Conservation (phyloP, 2,888 invertebrate genomes). For the Cephus pulcher region DNA sequence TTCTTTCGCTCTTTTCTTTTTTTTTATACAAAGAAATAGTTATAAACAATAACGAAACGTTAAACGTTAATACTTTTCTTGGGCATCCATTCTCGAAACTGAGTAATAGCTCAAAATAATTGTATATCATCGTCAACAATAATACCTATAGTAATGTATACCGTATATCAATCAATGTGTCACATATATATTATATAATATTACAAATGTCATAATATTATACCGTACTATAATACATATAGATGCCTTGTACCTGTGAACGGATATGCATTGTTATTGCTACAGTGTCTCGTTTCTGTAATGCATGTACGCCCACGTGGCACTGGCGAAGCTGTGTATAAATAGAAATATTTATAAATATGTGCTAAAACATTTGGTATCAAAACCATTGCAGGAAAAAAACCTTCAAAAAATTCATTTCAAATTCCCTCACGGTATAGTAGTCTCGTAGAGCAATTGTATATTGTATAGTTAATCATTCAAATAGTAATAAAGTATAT, state of each 20-base stretch:
- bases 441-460: neutral
- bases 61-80: slow-evolving; percentile 55
- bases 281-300: neutral
- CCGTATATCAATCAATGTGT: slow-evolving; percentile 48
- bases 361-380: slow-evolving; percentile 57
- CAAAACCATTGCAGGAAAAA: slow-evolving; percentile 54
- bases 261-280: neutral
- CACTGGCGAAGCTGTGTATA: slow-evolving; percentile 43
- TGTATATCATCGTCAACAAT: slow-evolving; percentile 38
- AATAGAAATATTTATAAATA: slow-evolving; percentile 53
- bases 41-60: slow-evolving; percentile 53
- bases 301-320: neutral
- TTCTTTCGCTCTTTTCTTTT: slow-evolving; percentile 3
- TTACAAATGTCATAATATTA: slow-evolving; percentile 45
- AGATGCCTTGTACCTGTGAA: slow-evolving; percentile 19
- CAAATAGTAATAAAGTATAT: neutral
- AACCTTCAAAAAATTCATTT: slow-evolving; percentile 30
- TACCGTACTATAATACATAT: slow-evolving; percentile 23
- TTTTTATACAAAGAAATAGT: slow-evolving; percentile 31
- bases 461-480: neutral
- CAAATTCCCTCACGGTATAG: slow-evolving; percentile 13
- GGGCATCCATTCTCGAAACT: slow-evolving; percentile 45
- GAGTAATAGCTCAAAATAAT: slow-evolving; percentile 18
- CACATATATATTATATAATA: slow-evolving; percentile 41
- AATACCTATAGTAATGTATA: slow-evolving; percentile 41